These are phyloP conservation scores for Macroglossus sobrinus DNA, from an alignment of 2,113 vertebrate species.

Conservation along the genomic window DNA sequence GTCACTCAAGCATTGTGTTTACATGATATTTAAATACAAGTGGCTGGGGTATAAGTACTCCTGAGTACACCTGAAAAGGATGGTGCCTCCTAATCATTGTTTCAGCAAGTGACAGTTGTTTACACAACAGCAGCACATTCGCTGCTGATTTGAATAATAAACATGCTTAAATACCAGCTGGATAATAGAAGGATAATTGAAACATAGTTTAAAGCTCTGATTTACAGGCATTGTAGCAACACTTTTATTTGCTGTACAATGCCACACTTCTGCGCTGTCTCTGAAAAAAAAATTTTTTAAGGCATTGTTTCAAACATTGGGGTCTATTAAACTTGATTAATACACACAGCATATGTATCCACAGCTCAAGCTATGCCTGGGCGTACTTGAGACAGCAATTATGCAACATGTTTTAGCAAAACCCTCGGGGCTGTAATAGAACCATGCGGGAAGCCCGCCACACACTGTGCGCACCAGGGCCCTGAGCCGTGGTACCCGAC, in stretches of 20 bases:
- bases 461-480: background rate
- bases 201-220: constrained; percentile 91
- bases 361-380: constrained; percentile 43
- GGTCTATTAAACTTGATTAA: constrained; percentile 84
- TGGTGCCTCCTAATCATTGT: constrained; percentile 89
- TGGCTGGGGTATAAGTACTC: constrained; percentile 86
- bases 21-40: constrained; percentile 88
- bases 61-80: constrained; percentile 90
- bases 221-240: constrained; percentile 85
- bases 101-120: constrained; percentile 91
- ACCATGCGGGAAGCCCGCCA: background rate
- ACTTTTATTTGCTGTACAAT: constrained; percentile 86
- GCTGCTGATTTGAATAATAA: constrained; percentile 91
- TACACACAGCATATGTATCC: constrained; percentile 59
- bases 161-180: constrained; percentile 90
- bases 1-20: constrained; percentile 89
- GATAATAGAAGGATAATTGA: constrained; percentile 91
- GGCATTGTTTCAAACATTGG: constrained; percentile 82
- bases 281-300: constrained; percentile 74
- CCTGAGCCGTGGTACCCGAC: background rate
- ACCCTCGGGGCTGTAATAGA: background rate
- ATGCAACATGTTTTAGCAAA: constrained; percentile 3
- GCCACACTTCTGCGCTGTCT: constrained; percentile 80
- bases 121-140: constrained; percentile 90
- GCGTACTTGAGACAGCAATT: constrained; percentile 54